Percentiles rank a stretch among this genome's conserved stretches.
phyloP scores from a whole-genome alignment of 2,888 invertebrate genomes.

The Serripes groenlandicus region DNA sequence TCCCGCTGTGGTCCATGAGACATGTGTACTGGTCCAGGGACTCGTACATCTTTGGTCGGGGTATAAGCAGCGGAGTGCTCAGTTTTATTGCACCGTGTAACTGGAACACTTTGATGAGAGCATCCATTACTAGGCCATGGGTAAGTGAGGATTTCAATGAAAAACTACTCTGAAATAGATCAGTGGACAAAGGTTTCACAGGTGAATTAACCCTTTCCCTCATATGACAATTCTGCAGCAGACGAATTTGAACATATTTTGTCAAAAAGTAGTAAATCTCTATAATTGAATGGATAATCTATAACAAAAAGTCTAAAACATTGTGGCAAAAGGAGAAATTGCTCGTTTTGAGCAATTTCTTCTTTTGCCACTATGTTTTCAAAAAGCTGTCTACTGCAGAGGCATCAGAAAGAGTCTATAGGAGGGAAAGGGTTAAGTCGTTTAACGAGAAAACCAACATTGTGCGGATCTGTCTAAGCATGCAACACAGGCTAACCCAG shows the following conservation, averaged over 20 bases:
- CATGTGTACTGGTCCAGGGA: background rate
- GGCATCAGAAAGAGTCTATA: too few relatives aligned
- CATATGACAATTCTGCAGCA: background rate
- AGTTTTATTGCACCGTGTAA: slow-evolving; percentile 91
- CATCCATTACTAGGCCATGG: slow-evolving; percentile 88
- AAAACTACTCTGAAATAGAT: slow-evolving; percentile 71
- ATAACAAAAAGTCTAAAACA: too few relatives aligned
- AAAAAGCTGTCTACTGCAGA: too few relatives aligned
- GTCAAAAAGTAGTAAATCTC: too few relatives aligned
- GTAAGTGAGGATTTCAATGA: slow-evolving; percentile 86
- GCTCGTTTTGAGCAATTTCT: background rate
- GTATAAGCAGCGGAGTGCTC: slow-evolving; percentile 93
- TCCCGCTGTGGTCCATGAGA: slow-evolving; percentile 10
- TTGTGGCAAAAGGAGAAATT: background rate
- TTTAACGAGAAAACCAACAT: too few relatives aligned
- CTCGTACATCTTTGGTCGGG: slow-evolving; percentile 86
- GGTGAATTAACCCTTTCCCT: background rate
- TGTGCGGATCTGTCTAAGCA: too few relatives aligned
- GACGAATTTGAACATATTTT: too few relatives aligned
- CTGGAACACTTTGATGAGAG: slow-evolving; percentile 83
- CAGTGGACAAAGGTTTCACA: background rate
- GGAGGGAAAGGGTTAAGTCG: too few relatives aligned
- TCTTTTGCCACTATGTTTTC: background rate
- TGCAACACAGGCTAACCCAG: too few relatives aligned
- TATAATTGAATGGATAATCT: too few relatives aligned